Conservation (phyloP, 2,797 vertebrate genomes). For the Zalophus californianus region DNA sequence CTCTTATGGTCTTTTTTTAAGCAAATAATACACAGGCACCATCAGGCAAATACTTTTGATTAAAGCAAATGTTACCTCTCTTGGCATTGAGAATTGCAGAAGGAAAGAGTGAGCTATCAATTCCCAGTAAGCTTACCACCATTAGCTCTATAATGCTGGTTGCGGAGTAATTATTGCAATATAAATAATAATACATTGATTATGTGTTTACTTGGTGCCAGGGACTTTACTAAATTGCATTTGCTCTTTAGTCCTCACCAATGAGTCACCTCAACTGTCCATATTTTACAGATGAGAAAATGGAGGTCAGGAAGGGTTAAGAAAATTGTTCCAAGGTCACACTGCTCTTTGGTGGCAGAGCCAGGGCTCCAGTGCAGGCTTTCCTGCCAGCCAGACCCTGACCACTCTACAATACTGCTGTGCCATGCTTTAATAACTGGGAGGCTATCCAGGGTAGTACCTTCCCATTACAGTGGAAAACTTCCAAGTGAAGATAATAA, state of each 20-base stretch:
- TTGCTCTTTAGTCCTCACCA: constrained; percentile 21
- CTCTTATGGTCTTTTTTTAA: not conserved
- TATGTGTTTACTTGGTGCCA: not conserved
- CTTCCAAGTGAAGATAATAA: constrained; percentile 7
- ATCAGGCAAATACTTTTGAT: constrained; percentile 32
- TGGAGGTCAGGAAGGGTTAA: not conserved
- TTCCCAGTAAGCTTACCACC: not conserved
- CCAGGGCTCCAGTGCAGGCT: not conserved
- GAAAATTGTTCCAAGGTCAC: not conserved
- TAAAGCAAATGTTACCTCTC: constrained; percentile 19
- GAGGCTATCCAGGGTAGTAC: not conserved
- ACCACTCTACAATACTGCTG: too few relatives aligned
- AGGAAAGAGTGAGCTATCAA: constrained; percentile 18
- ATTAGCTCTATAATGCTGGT: not conserved
- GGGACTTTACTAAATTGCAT: constrained; percentile 1
- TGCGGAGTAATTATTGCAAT: constrained; percentile 14
- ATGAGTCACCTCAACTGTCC: not conserved
- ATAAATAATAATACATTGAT: not conserved
- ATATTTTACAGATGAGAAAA: constrained; percentile 54
- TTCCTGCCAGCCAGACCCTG: not conserved
- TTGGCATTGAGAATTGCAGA: constrained; percentile 18
- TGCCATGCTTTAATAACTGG: not conserved
- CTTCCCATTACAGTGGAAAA: not conserved
- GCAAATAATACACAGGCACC: not conserved
- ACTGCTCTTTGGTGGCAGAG: not conserved